phyloP scores from a whole-genome alignment of 2,797 vertebrate genomes.

The Acanthiza pusilla region DNA sequence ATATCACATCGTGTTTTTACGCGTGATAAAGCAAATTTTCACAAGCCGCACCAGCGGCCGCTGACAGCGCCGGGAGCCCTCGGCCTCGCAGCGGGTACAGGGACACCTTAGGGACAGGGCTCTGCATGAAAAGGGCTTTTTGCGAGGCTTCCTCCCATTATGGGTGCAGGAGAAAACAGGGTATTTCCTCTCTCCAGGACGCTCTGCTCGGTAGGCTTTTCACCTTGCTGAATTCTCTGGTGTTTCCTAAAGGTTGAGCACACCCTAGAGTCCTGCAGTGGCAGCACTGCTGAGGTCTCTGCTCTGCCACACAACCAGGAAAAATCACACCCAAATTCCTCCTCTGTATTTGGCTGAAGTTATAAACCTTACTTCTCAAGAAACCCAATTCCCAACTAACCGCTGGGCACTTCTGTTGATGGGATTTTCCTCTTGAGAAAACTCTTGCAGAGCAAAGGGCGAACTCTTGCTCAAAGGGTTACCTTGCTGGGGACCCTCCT shows the following conservation, averaged over 20 bases:
- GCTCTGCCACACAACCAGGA: not conserved
- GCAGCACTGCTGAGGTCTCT: not conserved
- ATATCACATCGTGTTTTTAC: not conserved
- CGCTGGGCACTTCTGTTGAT: not conserved
- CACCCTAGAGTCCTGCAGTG: not conserved
- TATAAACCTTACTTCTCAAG: not conserved
- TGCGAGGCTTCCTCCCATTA: not conserved
- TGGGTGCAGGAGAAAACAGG: not conserved
- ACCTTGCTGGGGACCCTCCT: rapidly evolving
- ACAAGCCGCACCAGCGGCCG: not conserved
- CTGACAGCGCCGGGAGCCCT: not conserved
- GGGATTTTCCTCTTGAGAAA: not conserved
- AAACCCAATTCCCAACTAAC: not conserved
- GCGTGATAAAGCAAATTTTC: constrained; percentile 29
- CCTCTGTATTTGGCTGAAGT: not conserved
- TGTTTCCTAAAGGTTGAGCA: not conserved
- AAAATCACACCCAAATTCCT: not conserved
- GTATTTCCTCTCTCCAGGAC: rapidly evolving
- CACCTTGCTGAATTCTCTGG: not conserved
- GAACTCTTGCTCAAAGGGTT: not conserved
- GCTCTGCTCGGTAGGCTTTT: not conserved
- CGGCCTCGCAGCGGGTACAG: rapidly evolving
- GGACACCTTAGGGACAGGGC: not conserved
- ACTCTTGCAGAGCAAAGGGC: not conserved
- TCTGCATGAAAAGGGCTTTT: not conserved